These are phyloP conservation scores for Ormyrus pomaceus DNA, from an alignment of 2,888 invertebrate species.

Conservation along the genomic window DNA sequence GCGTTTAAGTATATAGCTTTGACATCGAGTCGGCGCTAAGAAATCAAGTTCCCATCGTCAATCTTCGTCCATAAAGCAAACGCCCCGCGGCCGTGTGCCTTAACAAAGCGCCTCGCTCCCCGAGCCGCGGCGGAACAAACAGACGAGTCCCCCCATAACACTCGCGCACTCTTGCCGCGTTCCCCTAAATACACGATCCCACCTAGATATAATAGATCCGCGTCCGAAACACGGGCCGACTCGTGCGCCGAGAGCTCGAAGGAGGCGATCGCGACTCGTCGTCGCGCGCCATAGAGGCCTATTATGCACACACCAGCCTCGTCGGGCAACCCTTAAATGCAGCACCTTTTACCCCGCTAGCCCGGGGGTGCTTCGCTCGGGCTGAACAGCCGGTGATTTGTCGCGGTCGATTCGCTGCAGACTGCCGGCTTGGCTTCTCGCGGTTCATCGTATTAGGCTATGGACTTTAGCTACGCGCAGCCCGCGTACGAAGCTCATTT, in stretches of 20 bases:
- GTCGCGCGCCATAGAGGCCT: slow-evolving; percentile 2
- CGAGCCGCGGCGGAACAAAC: slow-evolving; percentile 25
- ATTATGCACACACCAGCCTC: slow-evolving; percentile 13
- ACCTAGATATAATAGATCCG: background rate
- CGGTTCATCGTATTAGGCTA: background rate
- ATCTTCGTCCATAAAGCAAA: slow-evolving; percentile 48
- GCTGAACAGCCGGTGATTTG: slow-evolving; percentile 42
- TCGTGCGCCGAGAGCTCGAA: background rate
- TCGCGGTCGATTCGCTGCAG: slow-evolving; percentile 48
- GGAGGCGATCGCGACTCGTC: background rate
- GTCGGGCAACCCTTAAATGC: slow-evolving; percentile 22
- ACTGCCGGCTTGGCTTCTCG: background rate
- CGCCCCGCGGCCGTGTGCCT: slow-evolving; percentile 23
- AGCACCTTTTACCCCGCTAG: too few relatives aligned
- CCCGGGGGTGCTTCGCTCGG: too few relatives aligned
- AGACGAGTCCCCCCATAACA: slow-evolving; percentile 15
- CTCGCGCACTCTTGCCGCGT: background rate
- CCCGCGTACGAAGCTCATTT: background rate
- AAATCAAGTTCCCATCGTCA: slow-evolving; percentile 49
- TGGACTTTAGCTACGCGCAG: background rate
- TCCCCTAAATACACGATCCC: background rate
- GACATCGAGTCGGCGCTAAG: slow-evolving; percentile 32
- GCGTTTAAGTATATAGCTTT: slow-evolving; percentile 29
- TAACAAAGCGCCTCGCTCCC: background rate
- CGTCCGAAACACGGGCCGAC: background rate